A percentile compares a stretch with the other conserved stretches of the same genome.
Evolutionary conservation across 2,797 vertebrate genomes (phyloP).

Genomic region (Borostomias antarcticus): DNA sequence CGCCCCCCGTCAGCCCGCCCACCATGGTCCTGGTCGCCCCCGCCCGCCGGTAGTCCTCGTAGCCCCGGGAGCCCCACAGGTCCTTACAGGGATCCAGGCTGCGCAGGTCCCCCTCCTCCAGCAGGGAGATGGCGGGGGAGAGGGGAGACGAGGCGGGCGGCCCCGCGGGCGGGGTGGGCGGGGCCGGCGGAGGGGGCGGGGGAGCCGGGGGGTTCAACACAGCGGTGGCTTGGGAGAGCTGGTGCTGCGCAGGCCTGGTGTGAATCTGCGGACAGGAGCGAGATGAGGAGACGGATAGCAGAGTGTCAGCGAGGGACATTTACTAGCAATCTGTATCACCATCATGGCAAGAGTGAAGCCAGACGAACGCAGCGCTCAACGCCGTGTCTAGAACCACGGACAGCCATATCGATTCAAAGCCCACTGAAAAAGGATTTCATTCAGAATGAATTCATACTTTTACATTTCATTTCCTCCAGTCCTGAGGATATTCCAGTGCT

Average conservation of each 20-base stretch:
- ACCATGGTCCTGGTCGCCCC: slow-evolving; percentile 79
- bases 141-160: slow-evolving; percentile 75
- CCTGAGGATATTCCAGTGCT: neutral
- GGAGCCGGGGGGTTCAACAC: slow-evolving; percentile 75
- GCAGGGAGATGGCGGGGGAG: slow-evolving; percentile 80
- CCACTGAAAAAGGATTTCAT: neutral
- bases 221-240: slow-evolving; percentile 71
- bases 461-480: neutral
- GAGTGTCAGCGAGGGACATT: neutral
- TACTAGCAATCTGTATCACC: neutral
- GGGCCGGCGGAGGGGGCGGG: slow-evolving; percentile 69
- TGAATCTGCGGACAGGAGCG: slow-evolving; percentile 70
- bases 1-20: slow-evolving; percentile 77
- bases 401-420: neutral
- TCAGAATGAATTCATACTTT: too few relatives aligned
- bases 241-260: slow-evolving; percentile 72
- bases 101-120: slow-evolving; percentile 83
- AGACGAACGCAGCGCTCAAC: neutral
- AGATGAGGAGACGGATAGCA: neutral
- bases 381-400: neutral
- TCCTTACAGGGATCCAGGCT: slow-evolving; percentile 82
- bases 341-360: slow-evolving; percentile 14
- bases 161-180: slow-evolving; percentile 67
- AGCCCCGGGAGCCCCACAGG: slow-evolving; percentile 86
- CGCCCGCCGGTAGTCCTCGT: slow-evolving; percentile 87